Base-by-base conservation (phyloP, 53 echinoderm and acorn worm genomes). In the Henricia sp. region DNA sequence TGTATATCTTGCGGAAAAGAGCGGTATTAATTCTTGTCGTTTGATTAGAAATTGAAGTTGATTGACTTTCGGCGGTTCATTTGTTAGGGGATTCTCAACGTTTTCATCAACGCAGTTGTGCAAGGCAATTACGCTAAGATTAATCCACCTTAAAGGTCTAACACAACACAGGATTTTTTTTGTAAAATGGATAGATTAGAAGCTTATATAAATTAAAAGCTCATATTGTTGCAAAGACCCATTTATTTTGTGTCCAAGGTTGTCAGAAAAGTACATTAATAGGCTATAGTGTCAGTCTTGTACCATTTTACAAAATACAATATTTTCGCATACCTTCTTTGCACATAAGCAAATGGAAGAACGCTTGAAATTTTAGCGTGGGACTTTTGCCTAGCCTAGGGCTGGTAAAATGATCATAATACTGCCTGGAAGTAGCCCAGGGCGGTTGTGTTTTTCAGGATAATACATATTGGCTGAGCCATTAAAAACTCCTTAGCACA, bases 401-500 rank as follows among this genome's bases (percentile, higher is more conserved):
- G 26, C 70, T 43, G 48, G 70, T 42, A 56, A 76, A 76, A 0
- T 76, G 56, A 76, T 40, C 58, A 27, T 42, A 57, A 53, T 28
- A n/a, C 19, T 23, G 27, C 60, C 63, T 34, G 41, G 3, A 30
- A 26, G 72, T 50, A 26, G 80, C 62, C 63, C 12, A 28, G 57
- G 48, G 80, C 35, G 63, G 21, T 39, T 80, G 80, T 80, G 80
- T 80, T 46, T 19, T 64, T 21, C 48, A 62, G 40, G 46, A 80
- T 64, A 80, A 80, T 46, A 80, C 80, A 80, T 80, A 80, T 80
- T 80, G 80, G 80, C 62, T 64, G 34, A 35, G 64, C 80, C 80
- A 80, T 80, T 80, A 80, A 62, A 80, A 64, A 80, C 62, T 80
- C 43, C 80, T 80, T 64, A 80, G 4, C 20, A 62, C 8, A 46